phyloP scores from a whole-genome alignment of 2,113 vertebrate genomes.

The Grammomys dolichurus region DNA sequence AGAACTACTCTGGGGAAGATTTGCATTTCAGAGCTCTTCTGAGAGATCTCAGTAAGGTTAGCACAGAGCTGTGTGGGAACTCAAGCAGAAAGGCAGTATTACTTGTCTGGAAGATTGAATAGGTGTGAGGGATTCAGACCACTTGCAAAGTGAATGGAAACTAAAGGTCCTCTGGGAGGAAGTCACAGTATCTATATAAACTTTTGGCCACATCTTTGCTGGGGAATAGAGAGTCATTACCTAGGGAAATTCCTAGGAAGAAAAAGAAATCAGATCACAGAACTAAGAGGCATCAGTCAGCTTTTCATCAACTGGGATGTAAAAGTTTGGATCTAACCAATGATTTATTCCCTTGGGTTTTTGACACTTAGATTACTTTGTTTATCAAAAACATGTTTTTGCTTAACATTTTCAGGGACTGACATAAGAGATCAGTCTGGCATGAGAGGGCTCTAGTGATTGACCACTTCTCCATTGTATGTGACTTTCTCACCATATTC shows the following conservation, averaged over 20 bases:
- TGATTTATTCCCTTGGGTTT: not conserved
- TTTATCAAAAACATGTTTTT: not conserved
- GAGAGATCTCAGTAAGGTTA: not conserved
- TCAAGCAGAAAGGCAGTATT: not conserved
- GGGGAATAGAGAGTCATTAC: not conserved
- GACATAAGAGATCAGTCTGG: too few species aligned
- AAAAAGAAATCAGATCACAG: not conserved
- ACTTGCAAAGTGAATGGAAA: constrained; percentile 2
- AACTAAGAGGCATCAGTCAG: not conserved
- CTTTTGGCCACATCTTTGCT: not conserved
- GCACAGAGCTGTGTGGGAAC: not conserved
- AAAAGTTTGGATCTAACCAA: not conserved
- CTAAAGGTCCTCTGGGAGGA: not conserved
- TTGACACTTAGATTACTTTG: not conserved
- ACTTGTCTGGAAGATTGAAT: not conserved
- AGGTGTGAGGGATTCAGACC: not conserved
- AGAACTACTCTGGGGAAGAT: not conserved
- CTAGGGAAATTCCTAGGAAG: not conserved
- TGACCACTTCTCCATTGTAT: not conserved
- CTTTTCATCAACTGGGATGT: not conserved
- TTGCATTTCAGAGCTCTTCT: constrained; percentile 19
- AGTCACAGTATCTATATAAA: not conserved
- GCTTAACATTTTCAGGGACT: not conserved
- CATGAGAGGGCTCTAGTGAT: not conserved
- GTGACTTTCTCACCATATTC: not conserved